A percentile compares a stretch with the other conserved stretches of the same genome.
phyloP scores from a whole-genome alignment of 1,140 invertebrate species.

The Odontomachus brunneus region DNA sequence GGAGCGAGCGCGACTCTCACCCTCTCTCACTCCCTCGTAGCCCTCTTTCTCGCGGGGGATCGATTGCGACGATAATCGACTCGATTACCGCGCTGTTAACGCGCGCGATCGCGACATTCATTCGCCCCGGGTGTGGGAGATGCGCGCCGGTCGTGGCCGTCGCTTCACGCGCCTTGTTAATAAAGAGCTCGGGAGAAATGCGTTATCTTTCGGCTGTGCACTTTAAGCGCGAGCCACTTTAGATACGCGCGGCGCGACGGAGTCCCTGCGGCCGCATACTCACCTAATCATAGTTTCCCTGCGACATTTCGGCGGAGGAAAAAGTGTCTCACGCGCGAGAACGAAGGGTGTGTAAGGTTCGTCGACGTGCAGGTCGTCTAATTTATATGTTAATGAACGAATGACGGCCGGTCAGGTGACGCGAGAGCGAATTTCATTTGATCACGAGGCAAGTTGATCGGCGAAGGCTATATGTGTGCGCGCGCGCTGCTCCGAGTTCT shows the following conservation, averaged over 20 bases:
- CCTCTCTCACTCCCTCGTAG: no score
- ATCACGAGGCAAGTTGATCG: no score
- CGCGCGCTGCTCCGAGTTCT: constrained; percentile 18
- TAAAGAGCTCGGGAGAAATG: background rate
- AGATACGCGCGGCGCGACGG: background rate
- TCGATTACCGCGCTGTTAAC: constrained; percentile 26
- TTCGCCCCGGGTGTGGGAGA: no score
- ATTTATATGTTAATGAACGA: constrained; percentile 60
- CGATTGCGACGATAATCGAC: constrained; percentile 35
- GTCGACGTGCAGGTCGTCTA: constrained; percentile 4
- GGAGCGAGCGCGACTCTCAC: constrained; percentile 6
- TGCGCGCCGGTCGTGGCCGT: no score
- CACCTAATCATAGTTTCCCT: constrained; percentile 22
- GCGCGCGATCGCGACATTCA: background rate
- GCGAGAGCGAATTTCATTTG: constrained; percentile 40
- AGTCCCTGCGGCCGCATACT: background rate
- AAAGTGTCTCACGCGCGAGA: constrained; percentile 17
- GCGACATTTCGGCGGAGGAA: constrained; percentile 13
- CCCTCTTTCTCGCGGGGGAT: constrained; percentile 10
- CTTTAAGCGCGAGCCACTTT: background rate
- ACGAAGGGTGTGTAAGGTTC: background rate
- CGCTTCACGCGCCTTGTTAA: no score
- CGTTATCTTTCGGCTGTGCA: background rate
- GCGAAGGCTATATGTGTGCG: no score
- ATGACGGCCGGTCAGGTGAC: constrained; percentile 40